Conservation (phyloP, 2,797 vertebrate genomes). For the Australoheros facetus region DNA sequence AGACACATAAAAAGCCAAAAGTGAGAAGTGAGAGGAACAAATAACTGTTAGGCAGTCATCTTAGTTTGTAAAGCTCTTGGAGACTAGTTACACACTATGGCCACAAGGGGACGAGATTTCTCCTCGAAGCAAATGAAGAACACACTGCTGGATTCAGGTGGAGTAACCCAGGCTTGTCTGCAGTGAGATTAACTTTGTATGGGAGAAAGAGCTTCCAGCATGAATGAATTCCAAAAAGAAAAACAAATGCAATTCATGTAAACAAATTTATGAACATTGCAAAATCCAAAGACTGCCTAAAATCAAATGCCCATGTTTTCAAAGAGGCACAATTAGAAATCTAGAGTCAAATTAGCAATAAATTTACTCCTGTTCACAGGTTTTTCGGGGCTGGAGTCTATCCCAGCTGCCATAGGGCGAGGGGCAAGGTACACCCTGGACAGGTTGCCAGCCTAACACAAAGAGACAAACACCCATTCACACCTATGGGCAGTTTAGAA, state of each 20-base stretch:
- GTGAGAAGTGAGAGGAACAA: not conserved
- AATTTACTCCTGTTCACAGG: not conserved
- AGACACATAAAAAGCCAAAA: slow-evolving; percentile 46
- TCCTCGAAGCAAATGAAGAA: slow-evolving; percentile 19
- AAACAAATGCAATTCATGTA: not conserved
- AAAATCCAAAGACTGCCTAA: not conserved
- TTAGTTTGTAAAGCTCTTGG: not conserved
- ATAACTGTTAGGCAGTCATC: not conserved
- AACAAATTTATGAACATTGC: not conserved
- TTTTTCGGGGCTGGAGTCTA: too few species aligned
- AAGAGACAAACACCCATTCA: too few species aligned
- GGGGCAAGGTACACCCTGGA: too few species aligned
- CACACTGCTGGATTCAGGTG: not conserved
- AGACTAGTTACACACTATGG: slow-evolving; percentile 8
- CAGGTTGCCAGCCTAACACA: too few species aligned
- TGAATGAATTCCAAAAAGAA: not conserved
- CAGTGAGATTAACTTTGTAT: not conserved
- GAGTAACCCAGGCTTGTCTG: not conserved
- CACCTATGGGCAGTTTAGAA: too few species aligned
- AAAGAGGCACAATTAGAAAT: too few species aligned
- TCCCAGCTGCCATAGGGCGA: too few species aligned
- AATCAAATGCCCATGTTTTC: not conserved
- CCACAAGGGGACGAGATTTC: slow-evolving; percentile 51
- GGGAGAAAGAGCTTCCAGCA: not conserved
- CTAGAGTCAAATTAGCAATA: not conserved